A percentile compares a stretch with the other conserved stretches of the same genome.
These are phyloP conservation scores for Drosophila aldrichi DNA, from an alignment of 2,888 invertebrate genomes.

Conservation along the genomic window DNA sequence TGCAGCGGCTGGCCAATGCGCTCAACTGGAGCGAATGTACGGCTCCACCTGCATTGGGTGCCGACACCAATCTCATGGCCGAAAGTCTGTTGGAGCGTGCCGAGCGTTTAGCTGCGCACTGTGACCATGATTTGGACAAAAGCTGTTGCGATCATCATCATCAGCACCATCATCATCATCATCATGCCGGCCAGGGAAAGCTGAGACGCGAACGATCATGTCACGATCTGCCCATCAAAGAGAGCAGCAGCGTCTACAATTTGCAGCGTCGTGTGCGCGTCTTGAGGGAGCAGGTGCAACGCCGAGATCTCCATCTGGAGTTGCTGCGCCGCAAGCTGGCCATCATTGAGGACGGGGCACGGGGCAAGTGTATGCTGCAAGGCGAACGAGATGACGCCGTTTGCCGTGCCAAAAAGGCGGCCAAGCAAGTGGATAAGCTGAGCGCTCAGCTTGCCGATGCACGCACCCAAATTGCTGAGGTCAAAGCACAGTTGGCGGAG, in stretches of 20 bases:
- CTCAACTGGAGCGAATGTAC: constrained; percentile 87
- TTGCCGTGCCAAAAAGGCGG: constrained; percentile 90
- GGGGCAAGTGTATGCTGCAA: constrained; percentile 88
- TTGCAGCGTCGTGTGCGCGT: constrained; percentile 94
- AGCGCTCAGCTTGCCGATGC: constrained; percentile 92
- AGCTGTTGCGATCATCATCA: constrained; percentile 62
- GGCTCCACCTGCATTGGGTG: constrained; percentile 83
- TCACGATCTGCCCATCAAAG: constrained; percentile 92
- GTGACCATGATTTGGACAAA: constrained; percentile 82
- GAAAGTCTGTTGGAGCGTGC: constrained; percentile 94
- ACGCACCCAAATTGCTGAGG: constrained; percentile 92
- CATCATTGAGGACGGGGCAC: constrained; percentile 91
- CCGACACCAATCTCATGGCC: constrained; percentile 86
- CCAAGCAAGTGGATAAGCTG: constrained; percentile 93
- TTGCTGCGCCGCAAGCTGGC: constrained; percentile 94
- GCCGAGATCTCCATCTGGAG: constrained; percentile 96
- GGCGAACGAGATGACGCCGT: constrained; percentile 90
- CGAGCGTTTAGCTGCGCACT: constrained; percentile 87
- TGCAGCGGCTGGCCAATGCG: constrained; percentile 92
- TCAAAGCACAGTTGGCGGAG: constrained; percentile 93
- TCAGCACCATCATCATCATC: constrained; percentile 46
- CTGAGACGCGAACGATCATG: constrained; percentile 92
- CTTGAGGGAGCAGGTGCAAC: constrained; percentile 94
- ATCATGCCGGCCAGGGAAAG: constrained; percentile 86
- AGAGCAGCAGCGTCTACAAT: constrained; percentile 89